Evolutionary conservation across 92 coral and sea anemone genomes (phyloP).

Genomic region (Epizoanthus scotinus): DNA sequence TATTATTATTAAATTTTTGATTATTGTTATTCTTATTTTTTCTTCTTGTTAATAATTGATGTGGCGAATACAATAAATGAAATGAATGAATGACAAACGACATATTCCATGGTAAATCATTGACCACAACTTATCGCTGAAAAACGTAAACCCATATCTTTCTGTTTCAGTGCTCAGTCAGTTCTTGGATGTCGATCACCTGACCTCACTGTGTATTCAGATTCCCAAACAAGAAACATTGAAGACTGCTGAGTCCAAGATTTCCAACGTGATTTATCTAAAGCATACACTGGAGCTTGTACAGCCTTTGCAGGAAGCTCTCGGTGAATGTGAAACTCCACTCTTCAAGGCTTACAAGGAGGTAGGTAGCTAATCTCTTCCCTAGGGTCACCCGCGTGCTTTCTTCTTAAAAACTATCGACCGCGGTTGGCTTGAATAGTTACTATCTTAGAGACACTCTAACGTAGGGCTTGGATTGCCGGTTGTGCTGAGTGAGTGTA

Average conservation of each 20-base stretch:
- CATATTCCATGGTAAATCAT: no score
- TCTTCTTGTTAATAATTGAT: no score
- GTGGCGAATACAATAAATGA: no score
- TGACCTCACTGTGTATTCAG: constrained; percentile 94
- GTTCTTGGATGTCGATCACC: constrained; percentile 93
- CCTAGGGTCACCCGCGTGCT: no score
- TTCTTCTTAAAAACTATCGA: neutral
- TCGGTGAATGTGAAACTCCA: constrained; percentile 71
- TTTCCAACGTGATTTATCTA: constrained; percentile 83
- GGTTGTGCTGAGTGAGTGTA: no score
- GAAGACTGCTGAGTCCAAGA: constrained; percentile 97
- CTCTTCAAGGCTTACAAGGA: constrained; percentile 88
- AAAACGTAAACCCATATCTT: neutral
- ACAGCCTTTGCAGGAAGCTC: constrained; percentile 79
- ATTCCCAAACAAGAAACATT: constrained; percentile 95
- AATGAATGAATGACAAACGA: no score
- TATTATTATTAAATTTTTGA: no score
- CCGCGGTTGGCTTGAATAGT: neutral
- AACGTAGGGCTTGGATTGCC: no score
- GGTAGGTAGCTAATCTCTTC: constrained; percentile 43
- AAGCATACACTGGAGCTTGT: constrained; percentile 95
- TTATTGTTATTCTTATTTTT: no score
- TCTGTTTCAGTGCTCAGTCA: constrained; percentile 75
- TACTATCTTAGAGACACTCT: no score
- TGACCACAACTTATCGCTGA: neutral